A percentile compares a stretch with the other conserved stretches of the same genome.
phyloP scores from a whole-genome alignment of 2,797 vertebrate species.

The Chelidonichthys spinosus region DNA sequence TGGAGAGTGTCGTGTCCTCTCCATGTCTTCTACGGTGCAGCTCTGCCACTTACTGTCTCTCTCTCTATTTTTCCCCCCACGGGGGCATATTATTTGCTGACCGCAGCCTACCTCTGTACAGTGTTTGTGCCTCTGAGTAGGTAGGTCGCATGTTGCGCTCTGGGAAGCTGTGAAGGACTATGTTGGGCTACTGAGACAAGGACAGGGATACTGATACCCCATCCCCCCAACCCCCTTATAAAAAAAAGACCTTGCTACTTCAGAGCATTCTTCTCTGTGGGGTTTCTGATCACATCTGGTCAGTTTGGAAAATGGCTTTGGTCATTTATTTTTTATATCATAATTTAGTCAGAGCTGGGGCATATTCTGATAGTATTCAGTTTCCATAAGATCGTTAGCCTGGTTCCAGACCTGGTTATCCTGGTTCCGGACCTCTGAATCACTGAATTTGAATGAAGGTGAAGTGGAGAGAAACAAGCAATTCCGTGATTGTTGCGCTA shows the following conservation, averaged over 20 bases:
- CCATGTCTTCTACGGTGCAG: slow-evolving; percentile 10
- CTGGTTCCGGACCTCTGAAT: slow-evolving; percentile 15
- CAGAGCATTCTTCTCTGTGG: slow-evolving; percentile 36
- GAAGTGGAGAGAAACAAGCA: not conserved
- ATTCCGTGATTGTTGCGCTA: not conserved
- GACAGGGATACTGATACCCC: slow-evolving; percentile 25
- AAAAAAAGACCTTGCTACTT: slow-evolving; percentile 24
- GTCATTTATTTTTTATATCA: slow-evolving; percentile 31
- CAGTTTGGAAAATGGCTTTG: slow-evolving; percentile 48
- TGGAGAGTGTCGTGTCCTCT: slow-evolving; percentile 33
- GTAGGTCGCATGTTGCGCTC: slow-evolving; percentile 30
- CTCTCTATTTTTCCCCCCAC: slow-evolving; percentile 11
- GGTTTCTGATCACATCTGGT: slow-evolving; percentile 51
- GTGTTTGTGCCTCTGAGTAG: slow-evolving; percentile 27
- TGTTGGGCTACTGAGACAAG: slow-evolving; percentile 27
- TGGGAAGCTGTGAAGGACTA: slow-evolving; percentile 37
- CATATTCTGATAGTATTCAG: slow-evolving; percentile 6
- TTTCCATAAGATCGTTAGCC: slow-evolving; percentile 10
- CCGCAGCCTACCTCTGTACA: slow-evolving; percentile 24
- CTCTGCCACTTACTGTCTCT: slow-evolving; percentile 16
- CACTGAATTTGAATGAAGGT: not conserved
- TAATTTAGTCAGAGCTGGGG: slow-evolving; percentile 44
- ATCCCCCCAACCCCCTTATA: not conserved
- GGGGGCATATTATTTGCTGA: slow-evolving; percentile 44
- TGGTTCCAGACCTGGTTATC: slow-evolving; percentile 3